phyloP scores from a whole-genome alignment of 2,113 vertebrate species.

The Marmota flaviventris region DNA sequence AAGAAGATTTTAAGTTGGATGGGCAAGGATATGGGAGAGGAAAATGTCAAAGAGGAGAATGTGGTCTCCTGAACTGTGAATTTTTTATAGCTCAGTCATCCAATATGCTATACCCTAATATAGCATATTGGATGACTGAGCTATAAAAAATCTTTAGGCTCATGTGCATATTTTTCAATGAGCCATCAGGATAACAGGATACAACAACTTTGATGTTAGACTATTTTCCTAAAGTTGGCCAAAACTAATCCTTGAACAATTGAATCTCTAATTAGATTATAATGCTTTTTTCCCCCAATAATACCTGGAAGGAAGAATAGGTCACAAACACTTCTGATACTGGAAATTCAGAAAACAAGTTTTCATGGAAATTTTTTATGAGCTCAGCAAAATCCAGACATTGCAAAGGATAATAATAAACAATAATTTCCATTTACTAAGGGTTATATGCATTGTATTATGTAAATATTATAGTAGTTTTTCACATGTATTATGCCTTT shows the following conservation, averaged over 20 bases:
- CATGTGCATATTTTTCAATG: not conserved
- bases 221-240: not conserved
- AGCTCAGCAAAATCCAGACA: not conserved
- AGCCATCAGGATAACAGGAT: not conserved
- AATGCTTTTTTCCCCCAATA: not conserved
- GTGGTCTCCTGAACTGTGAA: not conserved
- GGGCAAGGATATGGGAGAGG: no score
- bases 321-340: not conserved
- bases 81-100: no score
- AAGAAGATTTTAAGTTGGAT: not conserved
- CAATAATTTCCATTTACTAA: not conserved
- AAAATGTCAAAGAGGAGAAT: not conserved
- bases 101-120: no score
- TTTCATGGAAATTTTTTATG: constrained; percentile 4
- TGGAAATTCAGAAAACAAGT: not conserved
- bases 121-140: not conserved
- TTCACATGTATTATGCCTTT: not conserved
- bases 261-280: not conserved
- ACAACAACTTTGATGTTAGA: not conserved
- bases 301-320: not conserved
- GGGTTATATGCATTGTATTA: not conserved
- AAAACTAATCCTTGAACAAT: not conserved
- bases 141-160: not conserved
- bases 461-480: not conserved
- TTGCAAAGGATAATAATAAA: not conserved